Percentiles rank a stretch among this genome's conserved stretches.
Conservation (phyloP, 2,797 vertebrate species). For the Pelochelys cantorii region DNA sequence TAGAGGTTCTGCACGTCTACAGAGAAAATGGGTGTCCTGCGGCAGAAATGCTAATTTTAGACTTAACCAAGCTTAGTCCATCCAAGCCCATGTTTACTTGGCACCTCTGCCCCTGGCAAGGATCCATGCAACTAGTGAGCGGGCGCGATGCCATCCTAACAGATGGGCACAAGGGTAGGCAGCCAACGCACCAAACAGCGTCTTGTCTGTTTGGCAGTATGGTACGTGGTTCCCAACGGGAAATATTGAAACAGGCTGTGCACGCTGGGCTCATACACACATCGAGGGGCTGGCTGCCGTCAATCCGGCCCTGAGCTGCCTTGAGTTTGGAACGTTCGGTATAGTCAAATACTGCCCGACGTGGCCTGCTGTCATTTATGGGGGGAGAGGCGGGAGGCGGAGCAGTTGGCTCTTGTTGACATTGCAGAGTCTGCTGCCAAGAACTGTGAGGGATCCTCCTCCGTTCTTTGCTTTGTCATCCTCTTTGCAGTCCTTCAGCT, state of each 20-base stretch:
- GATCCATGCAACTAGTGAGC: background rate
- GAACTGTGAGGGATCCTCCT: background rate
- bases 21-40: background rate
- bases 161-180: slow-evolving; percentile 30
- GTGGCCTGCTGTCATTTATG: background rate
- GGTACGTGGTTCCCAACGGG: background rate
- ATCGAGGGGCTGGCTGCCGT: background rate
- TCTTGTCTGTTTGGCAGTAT: slow-evolving; percentile 41
- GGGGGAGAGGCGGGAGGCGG: background rate
- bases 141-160: slow-evolving; percentile 31
- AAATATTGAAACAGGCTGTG: background rate
- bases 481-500: background rate
- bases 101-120: slow-evolving; percentile 10
- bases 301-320: fast-evolving
- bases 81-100: background rate
- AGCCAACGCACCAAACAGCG: slow-evolving; percentile 4
- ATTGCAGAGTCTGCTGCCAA: background rate
- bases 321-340: background rate
- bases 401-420: background rate
- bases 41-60: background rate
- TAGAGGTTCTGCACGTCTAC: background rate
- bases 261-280: background rate
- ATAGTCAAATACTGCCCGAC: background rate
- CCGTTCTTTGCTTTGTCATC: background rate
- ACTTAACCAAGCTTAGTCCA: background rate